Percentiles rank a stretch among this genome's conserved stretches.
phyloP scores from a whole-genome alignment of 1,140 invertebrate genomes.

The Stegodyphus mimosarum region DNA sequence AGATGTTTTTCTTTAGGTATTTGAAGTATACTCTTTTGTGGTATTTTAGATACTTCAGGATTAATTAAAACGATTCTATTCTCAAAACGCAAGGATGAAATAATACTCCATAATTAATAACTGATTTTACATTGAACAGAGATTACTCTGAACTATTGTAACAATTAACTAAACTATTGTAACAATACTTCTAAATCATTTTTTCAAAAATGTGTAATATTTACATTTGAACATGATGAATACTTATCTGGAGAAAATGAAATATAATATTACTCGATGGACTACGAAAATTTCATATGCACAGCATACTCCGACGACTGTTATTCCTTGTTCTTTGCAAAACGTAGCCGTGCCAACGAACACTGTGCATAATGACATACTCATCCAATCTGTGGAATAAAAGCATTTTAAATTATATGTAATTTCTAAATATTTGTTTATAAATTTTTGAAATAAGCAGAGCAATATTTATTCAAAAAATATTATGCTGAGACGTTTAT shows the following conservation, averaged over 20 bases:
- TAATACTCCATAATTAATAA: too few species aligned
- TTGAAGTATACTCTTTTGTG: too few species aligned
- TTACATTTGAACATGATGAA: not conserved
- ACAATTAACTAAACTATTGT: too few species aligned
- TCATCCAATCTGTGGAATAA: slow-evolving; percentile 74
- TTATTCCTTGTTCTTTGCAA: slow-evolving; percentile 98
- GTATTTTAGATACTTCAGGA: too few species aligned
- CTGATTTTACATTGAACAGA: too few species aligned
- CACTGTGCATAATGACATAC: slow-evolving; percentile 78
- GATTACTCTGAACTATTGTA: too few species aligned
- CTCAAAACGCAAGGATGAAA: too few species aligned
- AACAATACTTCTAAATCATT: too few species aligned
- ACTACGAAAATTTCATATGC: slow-evolving; percentile 81
- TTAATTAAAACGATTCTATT: too few species aligned
- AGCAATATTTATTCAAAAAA: not conserved
- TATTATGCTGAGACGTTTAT: not conserved
- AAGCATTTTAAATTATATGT: not conserved
- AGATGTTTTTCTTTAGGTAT: too few species aligned
- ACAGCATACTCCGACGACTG: slow-evolving; percentile 90
- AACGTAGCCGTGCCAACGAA: slow-evolving; percentile 86
- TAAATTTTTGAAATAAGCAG: not conserved
- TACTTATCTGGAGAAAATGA: not conserved
- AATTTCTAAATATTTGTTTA: too few species aligned
- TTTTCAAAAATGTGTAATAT: too few species aligned
- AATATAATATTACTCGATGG: slow-evolving; percentile 57